Evolutionary conservation across 1,140 invertebrate genomes (phyloP).

Genomic region (Thaumatotibia leucotreta): DNA sequence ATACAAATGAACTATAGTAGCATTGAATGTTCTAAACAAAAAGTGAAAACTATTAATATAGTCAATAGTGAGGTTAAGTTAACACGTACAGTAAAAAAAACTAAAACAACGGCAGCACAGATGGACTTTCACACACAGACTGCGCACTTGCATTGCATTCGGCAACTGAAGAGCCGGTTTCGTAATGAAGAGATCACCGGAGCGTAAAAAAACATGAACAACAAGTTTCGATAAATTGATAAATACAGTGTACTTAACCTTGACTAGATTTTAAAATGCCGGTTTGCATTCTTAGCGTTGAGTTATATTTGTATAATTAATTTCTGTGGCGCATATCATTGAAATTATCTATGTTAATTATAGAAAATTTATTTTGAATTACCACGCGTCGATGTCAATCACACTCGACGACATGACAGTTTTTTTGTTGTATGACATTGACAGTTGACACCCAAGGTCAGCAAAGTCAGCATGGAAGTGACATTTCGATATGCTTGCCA

Average conservation of each 20-base stretch:
- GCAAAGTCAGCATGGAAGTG: not conserved
- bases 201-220: conserved; percentile 3
- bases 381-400: not conserved
- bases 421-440: not conserved
- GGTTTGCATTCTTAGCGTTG: not conserved
- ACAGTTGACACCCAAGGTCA: not conserved
- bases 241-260: not conserved
- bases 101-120: not conserved
- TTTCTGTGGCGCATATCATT: not conserved
- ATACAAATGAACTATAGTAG: too few relatives aligned
- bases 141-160: not conserved
- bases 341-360: not conserved
- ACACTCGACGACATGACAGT: too few relatives aligned
- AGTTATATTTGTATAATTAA: not conserved
- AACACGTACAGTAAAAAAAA: not conserved
- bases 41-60: too few relatives aligned
- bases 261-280: not conserved
- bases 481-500: too few relatives aligned
- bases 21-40: not conserved
- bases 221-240: not conserved
- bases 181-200: not conserved
- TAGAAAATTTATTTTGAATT: not conserved
- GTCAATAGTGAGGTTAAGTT: not conserved
- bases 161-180: conserved; percentile 3
- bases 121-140: not conserved